phyloP scores from a whole-genome alignment of 2,888 invertebrate species.

The Coecobrya sp. region DNA sequence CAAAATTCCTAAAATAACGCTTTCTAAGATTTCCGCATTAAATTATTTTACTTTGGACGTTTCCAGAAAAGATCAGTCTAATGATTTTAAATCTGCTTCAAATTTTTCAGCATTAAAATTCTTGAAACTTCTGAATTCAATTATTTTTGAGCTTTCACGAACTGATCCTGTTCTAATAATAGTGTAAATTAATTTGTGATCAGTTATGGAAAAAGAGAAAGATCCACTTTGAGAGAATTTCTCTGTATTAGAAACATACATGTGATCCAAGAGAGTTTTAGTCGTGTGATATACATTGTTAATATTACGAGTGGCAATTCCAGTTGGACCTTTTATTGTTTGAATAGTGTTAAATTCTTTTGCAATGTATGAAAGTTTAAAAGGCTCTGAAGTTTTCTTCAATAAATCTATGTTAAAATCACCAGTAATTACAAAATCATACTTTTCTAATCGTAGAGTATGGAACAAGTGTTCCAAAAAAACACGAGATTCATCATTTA shows the following conservation, averaged over 20 bases:
- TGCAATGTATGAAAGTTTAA: not conserved
- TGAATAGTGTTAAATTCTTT: not conserved
- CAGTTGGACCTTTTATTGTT: slow-evolving; percentile 20
- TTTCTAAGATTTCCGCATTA: not conserved
- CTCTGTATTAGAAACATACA: slow-evolving; percentile 9
- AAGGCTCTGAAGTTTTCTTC: not conserved
- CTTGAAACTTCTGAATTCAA: slow-evolving; percentile 10
- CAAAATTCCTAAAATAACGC: not conserved
- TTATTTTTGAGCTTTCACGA: not conserved
- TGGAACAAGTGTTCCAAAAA: not conserved
- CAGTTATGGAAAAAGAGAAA: not conserved
- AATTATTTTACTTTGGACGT: not conserved
- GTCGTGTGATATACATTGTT: not conserved
- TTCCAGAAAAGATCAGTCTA: slow-evolving; percentile 52
- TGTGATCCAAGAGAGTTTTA: slow-evolving; percentile 50
- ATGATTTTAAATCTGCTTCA: not conserved
- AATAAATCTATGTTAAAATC: slow-evolving; percentile 67
- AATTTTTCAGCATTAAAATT: not conserved
- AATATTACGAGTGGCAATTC: not conserved
- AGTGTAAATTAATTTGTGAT: slow-evolving; percentile 45
- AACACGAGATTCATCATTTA: not conserved
- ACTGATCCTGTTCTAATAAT: not conserved
- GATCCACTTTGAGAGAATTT: not conserved
- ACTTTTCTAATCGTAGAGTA: not conserved
- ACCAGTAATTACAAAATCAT: slow-evolving; percentile 40